Conservation (phyloP, 2,113 vertebrate species). For the Colinus virginianus region DNA sequence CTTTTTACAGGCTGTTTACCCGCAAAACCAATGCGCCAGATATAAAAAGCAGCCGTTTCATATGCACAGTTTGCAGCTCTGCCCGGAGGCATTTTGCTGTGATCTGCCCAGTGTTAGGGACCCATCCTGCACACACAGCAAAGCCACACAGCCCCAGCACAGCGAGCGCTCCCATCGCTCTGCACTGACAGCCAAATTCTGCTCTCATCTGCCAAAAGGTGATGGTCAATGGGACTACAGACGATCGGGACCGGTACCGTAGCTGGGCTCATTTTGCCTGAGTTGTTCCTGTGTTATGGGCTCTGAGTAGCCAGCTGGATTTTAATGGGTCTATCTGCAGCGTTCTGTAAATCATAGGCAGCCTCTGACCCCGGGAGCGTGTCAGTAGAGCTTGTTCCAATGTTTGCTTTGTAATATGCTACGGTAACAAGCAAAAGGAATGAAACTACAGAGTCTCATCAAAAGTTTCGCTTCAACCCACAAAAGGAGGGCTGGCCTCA, state of each 20-base stretch:
- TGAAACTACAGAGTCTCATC: conserved; percentile 35
- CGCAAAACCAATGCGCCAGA: neutral
- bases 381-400: conserved; percentile 14
- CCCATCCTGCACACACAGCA: neutral
- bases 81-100: conserved; percentile 7
- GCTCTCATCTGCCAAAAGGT: neutral
- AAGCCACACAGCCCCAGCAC: neutral
- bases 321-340: conserved; percentile 6
- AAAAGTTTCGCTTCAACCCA: conserved; percentile 37
- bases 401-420: conserved; percentile 36
- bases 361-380: conserved; percentile 9
- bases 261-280: neutral
- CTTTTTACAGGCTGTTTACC: conserved; percentile 33
- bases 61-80: conserved; percentile 6
- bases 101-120: neutral
- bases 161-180: neutral
- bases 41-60: conserved; percentile 7
- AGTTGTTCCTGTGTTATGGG: neutral
- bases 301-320: conserved; percentile 9
- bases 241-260: neutral
- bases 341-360: neutral
- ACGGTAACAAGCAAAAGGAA: conserved; percentile 35
- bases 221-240: neutral
- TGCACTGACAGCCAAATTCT: neutral
- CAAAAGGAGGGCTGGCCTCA: conserved; percentile 26